These are phyloP conservation scores for Cerastis leucographa DNA, from an alignment of 2,888 invertebrate species.

Conservation along the genomic window DNA sequence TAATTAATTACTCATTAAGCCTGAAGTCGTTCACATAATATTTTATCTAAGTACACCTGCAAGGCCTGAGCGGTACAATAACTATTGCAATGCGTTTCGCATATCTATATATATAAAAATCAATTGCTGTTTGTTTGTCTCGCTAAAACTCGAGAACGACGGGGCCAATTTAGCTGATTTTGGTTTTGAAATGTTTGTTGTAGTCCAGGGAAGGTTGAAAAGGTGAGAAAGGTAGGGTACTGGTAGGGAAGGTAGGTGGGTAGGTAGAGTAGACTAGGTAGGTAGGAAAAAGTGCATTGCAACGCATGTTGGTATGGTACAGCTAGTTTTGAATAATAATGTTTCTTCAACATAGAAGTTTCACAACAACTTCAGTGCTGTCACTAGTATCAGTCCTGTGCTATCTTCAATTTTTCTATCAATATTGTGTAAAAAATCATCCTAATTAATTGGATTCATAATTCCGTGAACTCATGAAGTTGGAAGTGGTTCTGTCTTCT, in stretches of 20 bases:
- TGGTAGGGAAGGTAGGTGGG: too few relatives aligned
- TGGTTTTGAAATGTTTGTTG: too few relatives aligned
- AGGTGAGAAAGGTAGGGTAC: too few relatives aligned
- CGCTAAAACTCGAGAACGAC: too few relatives aligned
- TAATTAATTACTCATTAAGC: neutral
- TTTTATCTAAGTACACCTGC: constrained; percentile 24
- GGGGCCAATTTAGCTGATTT: too few relatives aligned
- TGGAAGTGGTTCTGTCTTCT: neutral
- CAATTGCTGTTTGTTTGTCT: too few relatives aligned
- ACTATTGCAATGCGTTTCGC: constrained; percentile 25
- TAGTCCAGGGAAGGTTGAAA: too few relatives aligned
- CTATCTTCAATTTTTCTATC: constrained; percentile 6
- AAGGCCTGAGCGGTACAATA: constrained; percentile 16
- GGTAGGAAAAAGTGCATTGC: too few relatives aligned
- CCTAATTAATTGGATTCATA: constrained; percentile 11
- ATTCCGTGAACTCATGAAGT: neutral
- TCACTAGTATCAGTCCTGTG: constrained; percentile 4
- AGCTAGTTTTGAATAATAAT: too few relatives aligned
- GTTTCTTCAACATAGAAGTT: constrained; percentile 27
- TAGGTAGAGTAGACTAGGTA: too few relatives aligned
- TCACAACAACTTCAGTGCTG: constrained; percentile 32
- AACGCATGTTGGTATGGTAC: too few relatives aligned
- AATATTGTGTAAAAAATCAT: constrained; percentile 25
- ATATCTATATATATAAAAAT: too few relatives aligned
- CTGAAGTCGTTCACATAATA: neutral